phyloP scores from a whole-genome alignment of 2,113 vertebrate species.

The Oreochromis aureus region DNA sequence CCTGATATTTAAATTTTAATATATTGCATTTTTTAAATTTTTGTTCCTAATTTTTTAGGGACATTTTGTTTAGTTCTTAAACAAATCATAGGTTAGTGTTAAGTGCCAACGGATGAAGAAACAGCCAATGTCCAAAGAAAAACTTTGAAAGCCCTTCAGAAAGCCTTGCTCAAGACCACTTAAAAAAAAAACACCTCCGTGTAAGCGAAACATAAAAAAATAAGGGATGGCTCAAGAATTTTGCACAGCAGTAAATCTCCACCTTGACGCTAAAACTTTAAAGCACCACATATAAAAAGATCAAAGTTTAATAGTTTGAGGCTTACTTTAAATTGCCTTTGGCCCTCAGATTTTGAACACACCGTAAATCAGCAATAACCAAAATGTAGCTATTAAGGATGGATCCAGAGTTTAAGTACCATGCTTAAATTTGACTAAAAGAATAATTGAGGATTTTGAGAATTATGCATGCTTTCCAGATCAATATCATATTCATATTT shows the following conservation, averaged over 20 bases:
- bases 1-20: not conserved
- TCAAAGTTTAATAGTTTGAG: not conserved
- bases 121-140: not conserved
- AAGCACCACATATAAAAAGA: not conserved
- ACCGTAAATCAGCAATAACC: not conserved
- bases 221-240: not conserved
- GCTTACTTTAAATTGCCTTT: not conserved
- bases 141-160: not conserved
- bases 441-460: not conserved
- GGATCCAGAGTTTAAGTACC: not conserved
- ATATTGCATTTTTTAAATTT: accelerated
- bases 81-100: not conserved
- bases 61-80: not conserved
- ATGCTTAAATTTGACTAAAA: not conserved
- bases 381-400: not conserved
- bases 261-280: not conserved
- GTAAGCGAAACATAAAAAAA: not conserved
- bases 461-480: not conserved
- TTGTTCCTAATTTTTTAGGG: not conserved
- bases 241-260: not conserved
- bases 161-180: not conserved
- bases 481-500: not conserved
- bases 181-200: not conserved
- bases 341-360: not conserved
- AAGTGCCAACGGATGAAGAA: not conserved